Percentiles rank a stretch among this genome's conserved stretches.
Evolutionary conservation across 2,797 vertebrate genomes (phyloP).

Genomic region (Emys orbicularis): DNA sequence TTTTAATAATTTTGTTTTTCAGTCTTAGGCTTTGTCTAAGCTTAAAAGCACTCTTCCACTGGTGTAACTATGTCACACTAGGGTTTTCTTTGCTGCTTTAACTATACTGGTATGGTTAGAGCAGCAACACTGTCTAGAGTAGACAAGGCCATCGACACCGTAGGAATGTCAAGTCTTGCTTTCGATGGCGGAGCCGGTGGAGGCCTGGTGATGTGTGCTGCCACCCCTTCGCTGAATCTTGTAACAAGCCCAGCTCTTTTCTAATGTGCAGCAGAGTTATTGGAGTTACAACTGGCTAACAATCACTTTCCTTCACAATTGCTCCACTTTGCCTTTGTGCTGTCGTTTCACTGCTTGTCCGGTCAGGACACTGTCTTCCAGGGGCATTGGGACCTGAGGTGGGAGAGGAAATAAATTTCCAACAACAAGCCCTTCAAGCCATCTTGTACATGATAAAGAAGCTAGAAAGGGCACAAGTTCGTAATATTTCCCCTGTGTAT

Average conservation of each 20-base stretch:
- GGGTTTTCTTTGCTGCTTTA: no score
- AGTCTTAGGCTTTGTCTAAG: neutral
- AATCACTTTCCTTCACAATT: neutral
- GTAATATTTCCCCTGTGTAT: neutral
- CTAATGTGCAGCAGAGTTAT: neutral
- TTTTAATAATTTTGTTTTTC: neutral
- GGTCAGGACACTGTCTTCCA: neutral
- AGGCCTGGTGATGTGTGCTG: neutral
- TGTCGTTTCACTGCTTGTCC: neutral
- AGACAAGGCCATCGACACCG: no score
- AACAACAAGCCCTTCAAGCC: neutral
- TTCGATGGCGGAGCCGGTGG: accelerated
- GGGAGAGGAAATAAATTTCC: neutral
- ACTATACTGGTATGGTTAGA: neutral
- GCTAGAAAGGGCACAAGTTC: neutral
- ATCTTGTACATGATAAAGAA: neutral
- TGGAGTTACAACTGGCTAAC: neutral
- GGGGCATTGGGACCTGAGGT: neutral
- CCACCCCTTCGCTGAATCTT: neutral
- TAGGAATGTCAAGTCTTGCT: neutral
- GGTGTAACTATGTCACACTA: neutral
- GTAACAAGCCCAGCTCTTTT: neutral
- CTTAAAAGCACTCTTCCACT: neutral
- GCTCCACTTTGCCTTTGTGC: neutral
- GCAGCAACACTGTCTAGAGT: neutral